Evolutionary conservation across 1,140 invertebrate species (phyloP).

Genomic region (Leptonema lineaticorne): DNA sequence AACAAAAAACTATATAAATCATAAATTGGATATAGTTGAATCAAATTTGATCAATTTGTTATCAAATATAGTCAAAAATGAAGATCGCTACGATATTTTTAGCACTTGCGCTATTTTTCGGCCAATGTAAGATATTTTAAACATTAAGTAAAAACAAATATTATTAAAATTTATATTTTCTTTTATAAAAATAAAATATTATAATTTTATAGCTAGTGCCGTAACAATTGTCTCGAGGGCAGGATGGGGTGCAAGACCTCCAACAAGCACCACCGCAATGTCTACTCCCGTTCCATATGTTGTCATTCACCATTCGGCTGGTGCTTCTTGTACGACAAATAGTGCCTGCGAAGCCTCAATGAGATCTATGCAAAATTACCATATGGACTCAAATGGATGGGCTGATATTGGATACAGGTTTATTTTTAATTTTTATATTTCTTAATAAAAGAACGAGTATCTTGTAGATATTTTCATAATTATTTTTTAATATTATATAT

Average conservation of each 20-base stretch:
- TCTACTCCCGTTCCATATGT: conserved; percentile 68
- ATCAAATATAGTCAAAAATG: too few relatives aligned
- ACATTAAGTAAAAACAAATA: not conserved
- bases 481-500: too few relatives aligned
- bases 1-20: too few relatives aligned
- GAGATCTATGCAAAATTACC: conserved; percentile 60
- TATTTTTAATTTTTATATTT: not conserved
- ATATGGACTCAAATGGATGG: conserved; percentile 63
- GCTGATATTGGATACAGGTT: conserved; percentile 69
- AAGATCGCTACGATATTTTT: too few relatives aligned
- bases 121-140: not conserved
- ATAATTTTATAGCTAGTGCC: not conserved
- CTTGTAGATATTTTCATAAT: not conserved
- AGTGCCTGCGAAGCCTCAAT: conserved; percentile 56
- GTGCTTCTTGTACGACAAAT: conserved; percentile 52
- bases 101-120: not conserved
- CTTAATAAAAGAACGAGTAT: not conserved
- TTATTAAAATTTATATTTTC: too few relatives aligned
- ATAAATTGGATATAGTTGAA: too few relatives aligned
- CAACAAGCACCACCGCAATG: conserved; percentile 53
- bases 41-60: too few relatives aligned
- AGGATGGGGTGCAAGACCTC: conserved; percentile 64
- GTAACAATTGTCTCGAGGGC: conserved; percentile 52
- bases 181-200: not conserved
- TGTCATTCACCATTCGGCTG: conserved; percentile 74